Conservation (phyloP, 1,140 invertebrate species). For the Phymastichus coffea region DNA sequence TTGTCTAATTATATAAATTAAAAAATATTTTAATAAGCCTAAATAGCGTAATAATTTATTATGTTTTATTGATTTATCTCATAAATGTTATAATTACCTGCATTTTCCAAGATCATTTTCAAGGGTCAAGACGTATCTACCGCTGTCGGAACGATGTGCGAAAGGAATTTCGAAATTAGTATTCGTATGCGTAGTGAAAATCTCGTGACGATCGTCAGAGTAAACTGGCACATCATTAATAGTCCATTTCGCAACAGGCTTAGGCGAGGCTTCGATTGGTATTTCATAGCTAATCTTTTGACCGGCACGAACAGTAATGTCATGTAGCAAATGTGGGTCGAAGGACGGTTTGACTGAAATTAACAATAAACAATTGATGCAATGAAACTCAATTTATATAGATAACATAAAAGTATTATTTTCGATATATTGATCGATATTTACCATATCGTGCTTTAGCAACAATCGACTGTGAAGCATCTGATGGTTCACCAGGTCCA, state of each 20-base stretch:
- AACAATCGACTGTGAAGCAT: slow-evolving; percentile 81
- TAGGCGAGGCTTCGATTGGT: slow-evolving; percentile 83
- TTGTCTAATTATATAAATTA: too few species aligned
- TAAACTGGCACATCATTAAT: slow-evolving; percentile 78
- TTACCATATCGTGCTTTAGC: slow-evolving; percentile 79
- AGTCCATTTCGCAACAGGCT: slow-evolving; percentile 84
- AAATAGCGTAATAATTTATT: too few species aligned
- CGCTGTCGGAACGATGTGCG: slow-evolving; percentile 77
- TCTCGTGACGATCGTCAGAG: slow-evolving; percentile 53
- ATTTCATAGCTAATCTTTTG: slow-evolving; percentile 86
- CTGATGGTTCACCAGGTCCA: slow-evolving; percentile 90
- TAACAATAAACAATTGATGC: slow-evolving; percentile 3
- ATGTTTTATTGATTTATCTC: too few species aligned
- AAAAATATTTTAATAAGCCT: too few species aligned
- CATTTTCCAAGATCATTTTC: slow-evolving; percentile 82
- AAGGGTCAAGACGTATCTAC: slow-evolving; percentile 80
- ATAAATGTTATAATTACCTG: slow-evolving; percentile 36
- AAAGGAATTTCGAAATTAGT: slow-evolving; percentile 86
- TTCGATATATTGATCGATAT: too few species aligned
- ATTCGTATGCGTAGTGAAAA: slow-evolving; percentile 69
- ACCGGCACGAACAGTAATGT: slow-evolving; percentile 86
- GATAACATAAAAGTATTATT: neutral
- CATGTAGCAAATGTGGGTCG: slow-evolving; percentile 79
- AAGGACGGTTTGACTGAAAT: slow-evolving; percentile 75
- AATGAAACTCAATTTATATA: neutral